These are phyloP conservation scores for Agrilus cyanescens DNA, from an alignment of 2,888 invertebrate species.

Conservation along the genomic window DNA sequence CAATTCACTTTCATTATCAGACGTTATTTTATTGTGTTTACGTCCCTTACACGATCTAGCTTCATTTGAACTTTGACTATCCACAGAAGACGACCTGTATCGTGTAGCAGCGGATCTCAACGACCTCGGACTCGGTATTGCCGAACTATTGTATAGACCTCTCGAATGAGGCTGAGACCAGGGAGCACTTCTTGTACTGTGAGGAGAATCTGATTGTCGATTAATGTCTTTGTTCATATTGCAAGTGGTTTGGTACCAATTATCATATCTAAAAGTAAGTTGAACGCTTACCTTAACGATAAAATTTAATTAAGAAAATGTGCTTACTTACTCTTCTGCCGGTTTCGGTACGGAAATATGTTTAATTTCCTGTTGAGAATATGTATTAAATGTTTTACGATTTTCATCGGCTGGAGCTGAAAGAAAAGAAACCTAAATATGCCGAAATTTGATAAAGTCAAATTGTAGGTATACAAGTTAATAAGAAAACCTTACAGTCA, in stretches of 20 bases:
- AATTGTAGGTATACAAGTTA: too few relatives aligned
- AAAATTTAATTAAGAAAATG: neutral
- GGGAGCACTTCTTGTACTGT: slow-evolving; percentile 74
- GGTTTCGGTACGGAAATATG: slow-evolving; percentile 46
- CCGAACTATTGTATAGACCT: slow-evolving; percentile 51
- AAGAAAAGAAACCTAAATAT: slow-evolving; percentile 13
- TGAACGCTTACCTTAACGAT: neutral
- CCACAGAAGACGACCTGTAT: slow-evolving; percentile 68
- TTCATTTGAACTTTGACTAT: slow-evolving; percentile 83
- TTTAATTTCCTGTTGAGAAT: slow-evolving; percentile 36
- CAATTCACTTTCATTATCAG: slow-evolving; percentile 83
- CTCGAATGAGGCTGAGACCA: slow-evolving; percentile 61
- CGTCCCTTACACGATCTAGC: slow-evolving; percentile 61
- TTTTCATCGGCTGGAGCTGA: slow-evolving; percentile 31
- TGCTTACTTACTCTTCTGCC: slow-evolving; percentile 38
- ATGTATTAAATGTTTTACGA: slow-evolving; percentile 27
- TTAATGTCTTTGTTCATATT: slow-evolving; percentile 36
- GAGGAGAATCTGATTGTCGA: slow-evolving; percentile 53
- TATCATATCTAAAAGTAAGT: slow-evolving; percentile 33
- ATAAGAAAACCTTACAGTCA: slow-evolving; percentile 28
- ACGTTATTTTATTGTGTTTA: slow-evolving; percentile 70
- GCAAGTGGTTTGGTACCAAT: slow-evolving; percentile 40
- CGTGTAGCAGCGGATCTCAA: slow-evolving; percentile 58
- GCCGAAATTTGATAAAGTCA: neutral
- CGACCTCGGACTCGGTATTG: slow-evolving; percentile 63